Evolutionary conservation across 2,797 vertebrate genomes (phyloP), one percentile per base, ranked within the genome.

Genomic region (Tragelaphus eurycerus): DNA sequence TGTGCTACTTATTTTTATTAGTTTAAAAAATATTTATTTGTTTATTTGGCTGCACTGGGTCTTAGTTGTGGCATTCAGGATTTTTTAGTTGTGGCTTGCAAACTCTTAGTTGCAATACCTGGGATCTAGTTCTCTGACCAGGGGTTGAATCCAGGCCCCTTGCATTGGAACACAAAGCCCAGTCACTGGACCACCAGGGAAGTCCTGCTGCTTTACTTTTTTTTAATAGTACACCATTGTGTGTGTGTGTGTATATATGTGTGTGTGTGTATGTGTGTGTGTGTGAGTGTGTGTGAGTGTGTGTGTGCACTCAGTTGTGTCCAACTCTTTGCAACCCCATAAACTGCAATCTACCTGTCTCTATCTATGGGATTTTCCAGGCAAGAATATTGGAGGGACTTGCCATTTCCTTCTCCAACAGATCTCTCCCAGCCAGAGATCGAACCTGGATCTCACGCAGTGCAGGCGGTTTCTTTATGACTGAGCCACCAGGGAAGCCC

Each of bases 231-330:
- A 62, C 10, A 38, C 27, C 54, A 71, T 23, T 38, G 21, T 13
- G 17, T 81, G 31, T 81, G 31, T 19, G 7, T 1, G 1, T 3
- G 0, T 25, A 12, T 43, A 4, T 43, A 4, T 5, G 38, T 43
- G 38, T 43, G 38, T 71, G 17, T 67, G 9, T 38, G 21, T 12
- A 11, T 81, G 31, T 81, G 31, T 12, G 7, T 1, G 0, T 3
- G 0, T 25, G 21, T 38, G 38, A 4, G 38, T 4, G 4, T 38
- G 4, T 67, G 17, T 67, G 9, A 3, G 67, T 38, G 17, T 34
- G 64, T 34, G 2, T 23, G 21, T 2, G 6, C 1, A 5, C 19
- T 71, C 64, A 38, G 12, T 14, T 74, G 38, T 43, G 71, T 43
- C 38, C 38, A 43, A 43, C 21, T 43, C 38, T 74, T 43, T 43